Evolutionary conservation across 2,888 invertebrate genomes (phyloP).

Genomic region (Heteropelma amictum): DNA sequence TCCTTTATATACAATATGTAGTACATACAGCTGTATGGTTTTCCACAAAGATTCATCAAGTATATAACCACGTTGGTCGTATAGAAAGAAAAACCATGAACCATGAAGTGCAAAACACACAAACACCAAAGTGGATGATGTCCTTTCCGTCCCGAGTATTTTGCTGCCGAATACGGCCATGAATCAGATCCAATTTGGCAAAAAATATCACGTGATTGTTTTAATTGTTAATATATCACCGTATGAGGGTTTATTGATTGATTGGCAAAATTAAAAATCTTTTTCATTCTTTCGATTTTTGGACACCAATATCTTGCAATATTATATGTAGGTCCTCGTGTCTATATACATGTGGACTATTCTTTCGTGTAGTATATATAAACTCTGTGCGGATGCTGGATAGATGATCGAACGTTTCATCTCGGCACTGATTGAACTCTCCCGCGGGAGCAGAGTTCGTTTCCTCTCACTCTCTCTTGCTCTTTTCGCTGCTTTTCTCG

Average conservation of each 20-base stretch:
- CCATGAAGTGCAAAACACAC: too few species aligned
- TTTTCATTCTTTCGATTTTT: too few species aligned
- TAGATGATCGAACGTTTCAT: slow-evolving; percentile 60
- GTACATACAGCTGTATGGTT: not conserved
- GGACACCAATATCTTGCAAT: too few species aligned
- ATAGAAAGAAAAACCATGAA: not conserved
- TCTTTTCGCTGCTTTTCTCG: not conserved
- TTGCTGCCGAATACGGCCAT: too few species aligned
- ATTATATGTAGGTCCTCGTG: too few species aligned
- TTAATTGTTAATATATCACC: too few species aligned
- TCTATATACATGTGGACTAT: not conserved
- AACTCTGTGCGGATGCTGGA: slow-evolving; percentile 18
- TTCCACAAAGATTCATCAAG: not conserved
- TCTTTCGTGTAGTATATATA: not conserved
- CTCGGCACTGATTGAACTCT: slow-evolving; percentile 60
- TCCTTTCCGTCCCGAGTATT: too few species aligned
- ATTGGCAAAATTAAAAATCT: too few species aligned
- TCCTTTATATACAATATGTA: not conserved
- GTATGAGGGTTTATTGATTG: too few species aligned
- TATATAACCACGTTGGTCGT: not conserved
- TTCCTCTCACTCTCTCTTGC: slow-evolving; percentile 22
- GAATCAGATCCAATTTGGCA: too few species aligned
- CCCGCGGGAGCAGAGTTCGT: slow-evolving; percentile 38
- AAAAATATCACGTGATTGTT: too few species aligned
- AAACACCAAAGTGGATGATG: too few species aligned